These are phyloP conservation scores for Rallus crepitans DNA, from an alignment of 2,797 vertebrate species.

Conservation along the genomic window DNA sequence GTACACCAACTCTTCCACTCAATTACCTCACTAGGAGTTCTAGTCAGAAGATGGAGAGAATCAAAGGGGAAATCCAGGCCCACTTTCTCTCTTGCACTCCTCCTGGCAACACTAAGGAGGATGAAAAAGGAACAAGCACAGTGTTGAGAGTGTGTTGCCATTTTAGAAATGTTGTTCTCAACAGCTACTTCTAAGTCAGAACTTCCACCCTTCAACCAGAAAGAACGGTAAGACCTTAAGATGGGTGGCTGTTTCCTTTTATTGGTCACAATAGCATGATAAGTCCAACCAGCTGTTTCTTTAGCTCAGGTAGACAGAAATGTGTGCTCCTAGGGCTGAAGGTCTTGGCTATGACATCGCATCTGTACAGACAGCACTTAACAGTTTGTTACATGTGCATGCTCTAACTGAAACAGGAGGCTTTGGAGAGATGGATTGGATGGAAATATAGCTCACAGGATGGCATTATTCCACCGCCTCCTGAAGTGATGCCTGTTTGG, in stretches of 20 bases:
- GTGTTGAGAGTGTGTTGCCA: not conserved
- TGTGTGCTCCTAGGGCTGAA: not conserved
- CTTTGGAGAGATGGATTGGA: not conserved
- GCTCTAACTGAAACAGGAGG: not conserved
- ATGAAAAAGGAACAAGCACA: not conserved
- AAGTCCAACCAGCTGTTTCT: slow-evolving; percentile 3
- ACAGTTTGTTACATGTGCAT: not conserved
- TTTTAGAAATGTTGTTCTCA: not conserved
- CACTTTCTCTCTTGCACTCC: not conserved
- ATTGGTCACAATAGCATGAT: not conserved
- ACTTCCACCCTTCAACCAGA: not conserved
- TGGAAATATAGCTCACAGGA: not conserved
- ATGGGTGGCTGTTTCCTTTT: not conserved
- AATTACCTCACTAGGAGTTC: slow-evolving; percentile 22
- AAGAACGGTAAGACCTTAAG: not conserved
- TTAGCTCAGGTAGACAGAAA: slow-evolving; percentile 47
- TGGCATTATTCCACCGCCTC: not conserved
- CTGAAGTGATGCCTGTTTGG: not conserved
- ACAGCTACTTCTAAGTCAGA: not conserved
- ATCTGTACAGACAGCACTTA: not conserved
- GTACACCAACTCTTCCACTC: not conserved
- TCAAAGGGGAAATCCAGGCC: not conserved
- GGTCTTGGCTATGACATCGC: not conserved
- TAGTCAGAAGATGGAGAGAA: not conserved
- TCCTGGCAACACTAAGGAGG: not conserved